phyloP scores from a whole-genome alignment of 2,888 invertebrate genomes.

The Junonia oenone region DNA sequence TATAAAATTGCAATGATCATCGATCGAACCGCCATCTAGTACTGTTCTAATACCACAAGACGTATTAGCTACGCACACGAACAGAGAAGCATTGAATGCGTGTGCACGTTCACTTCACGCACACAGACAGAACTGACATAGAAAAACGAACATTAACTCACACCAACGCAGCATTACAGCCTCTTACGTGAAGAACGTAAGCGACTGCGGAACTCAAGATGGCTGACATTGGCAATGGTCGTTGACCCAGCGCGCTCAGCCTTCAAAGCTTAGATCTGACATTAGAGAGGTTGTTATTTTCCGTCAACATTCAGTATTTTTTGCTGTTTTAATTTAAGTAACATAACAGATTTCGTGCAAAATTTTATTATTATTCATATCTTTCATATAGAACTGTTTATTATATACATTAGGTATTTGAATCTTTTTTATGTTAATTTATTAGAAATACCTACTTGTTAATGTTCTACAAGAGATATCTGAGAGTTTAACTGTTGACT shows the following conservation, averaged over 20 bases:
- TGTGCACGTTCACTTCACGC: constrained; percentile 60
- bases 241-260: constrained; percentile 69
- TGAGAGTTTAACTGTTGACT: too few relatives aligned
- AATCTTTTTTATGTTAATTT: background rate
- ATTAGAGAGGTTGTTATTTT: constrained; percentile 76
- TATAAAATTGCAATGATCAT: constrained; percentile 28
- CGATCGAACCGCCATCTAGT: constrained; percentile 40
- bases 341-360: constrained; percentile 11
- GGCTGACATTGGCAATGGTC: constrained; percentile 81
- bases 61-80: constrained; percentile 36
- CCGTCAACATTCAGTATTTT: constrained; percentile 54
- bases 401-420: background rate
- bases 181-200: constrained; percentile 79
- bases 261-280: constrained; percentile 75
- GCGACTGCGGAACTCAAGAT: constrained; percentile 78
- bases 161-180: constrained; percentile 69
- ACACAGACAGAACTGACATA: constrained; percentile 50
- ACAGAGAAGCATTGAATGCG: constrained; percentile 32
- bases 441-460: too few relatives aligned
- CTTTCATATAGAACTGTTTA: background rate
- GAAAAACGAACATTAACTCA: constrained; percentile 76
- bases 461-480: too few relatives aligned
- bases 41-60: constrained; percentile 32
- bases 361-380: background rate
- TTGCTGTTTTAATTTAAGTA: constrained; percentile 21